Evolutionary conservation across 1,140 invertebrate species (phyloP).

Genomic region (Heliconius himera): DNA sequence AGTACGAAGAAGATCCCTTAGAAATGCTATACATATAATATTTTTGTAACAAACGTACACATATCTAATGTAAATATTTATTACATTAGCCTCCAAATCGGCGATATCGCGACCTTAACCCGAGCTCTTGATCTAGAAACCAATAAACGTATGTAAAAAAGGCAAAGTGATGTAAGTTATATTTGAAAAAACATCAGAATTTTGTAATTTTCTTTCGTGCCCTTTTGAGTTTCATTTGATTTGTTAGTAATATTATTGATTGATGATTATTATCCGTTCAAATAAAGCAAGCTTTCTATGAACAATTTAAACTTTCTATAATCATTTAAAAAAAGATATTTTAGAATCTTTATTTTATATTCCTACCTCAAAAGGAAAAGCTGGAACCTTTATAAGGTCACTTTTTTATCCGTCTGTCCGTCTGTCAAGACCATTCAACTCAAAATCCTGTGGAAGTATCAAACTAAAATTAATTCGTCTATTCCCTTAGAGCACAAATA

Average conservation of each 20-base stretch:
- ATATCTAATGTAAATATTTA: slow-evolving; percentile 4
- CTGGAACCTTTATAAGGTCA: too few species aligned
- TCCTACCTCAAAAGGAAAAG: too few species aligned
- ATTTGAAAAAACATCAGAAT: neutral
- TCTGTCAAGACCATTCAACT: too few species aligned
- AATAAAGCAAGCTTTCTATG: too few species aligned
- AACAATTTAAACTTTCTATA: neutral
- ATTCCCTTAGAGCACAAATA: too few species aligned
- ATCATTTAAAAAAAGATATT: too few species aligned
- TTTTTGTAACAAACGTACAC: slow-evolving; percentile 3
- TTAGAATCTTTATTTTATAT: too few species aligned
- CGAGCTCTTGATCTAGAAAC: slow-evolving; percentile 10
- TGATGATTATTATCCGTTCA: too few species aligned
- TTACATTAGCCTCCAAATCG: slow-evolving; percentile 13
- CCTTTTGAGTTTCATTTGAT: neutral
- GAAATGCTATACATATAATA: slow-evolving; percentile 1
- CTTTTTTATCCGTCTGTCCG: too few species aligned
- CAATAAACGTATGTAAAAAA: slow-evolving; percentile 3
- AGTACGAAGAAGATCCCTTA: neutral
- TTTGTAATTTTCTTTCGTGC: neutral
- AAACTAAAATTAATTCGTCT: too few species aligned
- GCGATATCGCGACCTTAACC: slow-evolving; percentile 7
- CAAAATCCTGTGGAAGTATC: too few species aligned
- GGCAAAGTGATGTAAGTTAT: neutral
- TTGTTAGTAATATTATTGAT: neutral